A percentile compares a stretch with the other conserved stretches of the same genome.
These are phyloP conservation scores for Centropus unirufus DNA, from an alignment of 2,113 vertebrate genomes.

Conservation along the genomic window DNA sequence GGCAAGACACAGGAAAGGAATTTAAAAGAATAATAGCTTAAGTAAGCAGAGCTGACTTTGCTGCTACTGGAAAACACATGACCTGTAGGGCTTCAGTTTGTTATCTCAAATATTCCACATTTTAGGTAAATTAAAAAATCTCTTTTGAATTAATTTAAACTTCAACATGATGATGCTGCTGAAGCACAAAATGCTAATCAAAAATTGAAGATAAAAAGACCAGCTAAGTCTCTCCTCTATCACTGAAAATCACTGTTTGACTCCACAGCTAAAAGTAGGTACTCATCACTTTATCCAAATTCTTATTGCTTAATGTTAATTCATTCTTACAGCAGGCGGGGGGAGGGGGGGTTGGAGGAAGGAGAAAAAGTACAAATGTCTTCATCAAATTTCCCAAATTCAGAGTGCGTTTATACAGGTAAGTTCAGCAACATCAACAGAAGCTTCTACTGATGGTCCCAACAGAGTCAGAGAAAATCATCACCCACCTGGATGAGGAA, in stretches of 20 bases:
- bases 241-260: constrained; percentile 6
- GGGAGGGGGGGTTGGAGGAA: too few relatives aligned
- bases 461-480: neutral
- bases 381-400: neutral
- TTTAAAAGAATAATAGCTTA: constrained; percentile 47
- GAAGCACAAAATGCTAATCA: constrained; percentile 57
- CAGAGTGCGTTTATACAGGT: neutral
- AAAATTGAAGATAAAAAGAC: constrained; percentile 44
- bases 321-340: neutral
- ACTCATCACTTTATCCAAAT: neutral
- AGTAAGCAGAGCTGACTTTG: constrained; percentile 60
- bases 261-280: neutral
- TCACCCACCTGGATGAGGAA: neutral
- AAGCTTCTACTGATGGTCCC: neutral
- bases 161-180: constrained; percentile 19
- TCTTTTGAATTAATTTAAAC: constrained; percentile 58
- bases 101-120: constrained; percentile 65
- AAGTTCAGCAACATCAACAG: neutral
- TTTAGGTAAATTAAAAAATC: constrained; percentile 63
- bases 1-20: constrained; percentile 12
- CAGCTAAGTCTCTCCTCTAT: constrained; percentile 13
- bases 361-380: neutral
- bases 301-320: neutral
- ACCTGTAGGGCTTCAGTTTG: constrained; percentile 42
- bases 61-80: constrained; percentile 27